Base-by-base conservation (phyloP, 2,797 vertebrate genomes). In the Rhadinocentrus ornatus region DNA sequence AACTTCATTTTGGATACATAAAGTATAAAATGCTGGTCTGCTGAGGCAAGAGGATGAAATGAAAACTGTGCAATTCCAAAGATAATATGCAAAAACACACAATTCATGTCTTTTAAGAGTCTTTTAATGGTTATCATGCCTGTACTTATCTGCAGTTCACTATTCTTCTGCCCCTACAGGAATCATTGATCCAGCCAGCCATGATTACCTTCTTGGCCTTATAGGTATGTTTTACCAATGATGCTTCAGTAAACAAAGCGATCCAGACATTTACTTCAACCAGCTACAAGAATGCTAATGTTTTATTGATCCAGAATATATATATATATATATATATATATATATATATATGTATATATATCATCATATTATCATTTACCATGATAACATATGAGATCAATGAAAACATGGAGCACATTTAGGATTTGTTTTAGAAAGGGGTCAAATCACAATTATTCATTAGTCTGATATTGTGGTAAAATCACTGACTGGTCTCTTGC, bases 141-240 rank as follows among this genome's bases (percentile, higher is more conserved):
- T 62, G 66, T 24, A n/a, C 24, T 20, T 13, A 52, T 7, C 22
- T 52, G 31, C 32, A 27, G 18, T 11, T 64, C 18, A 27, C 5
- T 11, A 1, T 13, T 29, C 22, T 27, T 53, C 62, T 73, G 71
- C 53, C 41, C 31, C 57, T 57, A 18, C 63, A 93, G 93, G 88
- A 59, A 79, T 78, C 22, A 61, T 81, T 3, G 85, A 91, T 46
- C 62, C 81, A 0, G 87, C 89, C 59, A 87, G 65, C 53, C 91
- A 91, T 3, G 88, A 93, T 86, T 90, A 92, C 66, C 83, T 92
- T 71, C 69, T 91, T 34, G 75, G 87, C 61, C 74, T 93, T 57
- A 88, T 92, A 82, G 89, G 93, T 94, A 76, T 73, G 88, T 75
- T 29, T 5, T 8, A 8, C 22, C 37, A 24, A 22, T 69, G 3